Percentiles rank a stretch among this genome's conserved stretches.
These are phyloP conservation scores for Microctonus hyperodae DNA, from an alignment of 2,888 invertebrate species.

Conservation along the genomic window DNA sequence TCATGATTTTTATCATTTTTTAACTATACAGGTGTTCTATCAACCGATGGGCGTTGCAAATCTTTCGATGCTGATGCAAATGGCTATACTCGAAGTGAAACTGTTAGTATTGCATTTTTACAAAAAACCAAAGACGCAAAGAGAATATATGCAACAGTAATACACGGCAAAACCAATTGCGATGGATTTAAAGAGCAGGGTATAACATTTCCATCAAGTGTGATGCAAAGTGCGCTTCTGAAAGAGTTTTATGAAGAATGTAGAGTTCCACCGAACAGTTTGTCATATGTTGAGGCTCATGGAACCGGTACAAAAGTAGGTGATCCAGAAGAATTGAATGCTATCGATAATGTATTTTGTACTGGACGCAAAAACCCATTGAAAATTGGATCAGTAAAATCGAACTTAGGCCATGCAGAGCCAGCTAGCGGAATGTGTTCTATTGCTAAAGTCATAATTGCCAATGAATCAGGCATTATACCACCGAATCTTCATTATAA, in stretches of 20 bases:
- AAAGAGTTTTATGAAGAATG: conserved; percentile 70
- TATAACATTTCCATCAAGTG: conserved; percentile 58
- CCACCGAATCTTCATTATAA: conserved; percentile 87
- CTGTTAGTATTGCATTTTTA: conserved; percentile 73
- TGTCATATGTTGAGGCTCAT: conserved; percentile 74
- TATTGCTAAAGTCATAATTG: conserved; percentile 80
- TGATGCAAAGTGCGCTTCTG: conserved; percentile 59
- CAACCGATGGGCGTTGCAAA: conserved; percentile 86
- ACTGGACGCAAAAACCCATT: conserved; percentile 77
- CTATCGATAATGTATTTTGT: conserved; percentile 82
- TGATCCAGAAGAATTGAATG: conserved; percentile 90
- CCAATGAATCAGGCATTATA: conserved; percentile 80
- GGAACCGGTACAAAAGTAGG: conserved; percentile 85
- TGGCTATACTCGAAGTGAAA: conserved; percentile 87
- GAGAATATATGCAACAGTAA: conserved; percentile 65
- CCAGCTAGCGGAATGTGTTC: conserved; percentile 85
- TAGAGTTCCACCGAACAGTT: conserved; percentile 65
- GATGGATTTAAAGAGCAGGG: conserved; percentile 66
- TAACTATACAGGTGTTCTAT: conserved; percentile 71
- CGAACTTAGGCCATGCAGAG: conserved; percentile 93
- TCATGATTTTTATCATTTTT: neutral
- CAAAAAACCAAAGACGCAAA: conserved; percentile 70
- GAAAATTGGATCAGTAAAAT: conserved; percentile 89
- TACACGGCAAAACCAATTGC: conserved; percentile 69
- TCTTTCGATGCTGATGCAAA: conserved; percentile 86